These are phyloP conservation scores for Mimumesa dahlbomi DNA, from an alignment of 2,888 invertebrate species.

Conservation along the genomic window DNA sequence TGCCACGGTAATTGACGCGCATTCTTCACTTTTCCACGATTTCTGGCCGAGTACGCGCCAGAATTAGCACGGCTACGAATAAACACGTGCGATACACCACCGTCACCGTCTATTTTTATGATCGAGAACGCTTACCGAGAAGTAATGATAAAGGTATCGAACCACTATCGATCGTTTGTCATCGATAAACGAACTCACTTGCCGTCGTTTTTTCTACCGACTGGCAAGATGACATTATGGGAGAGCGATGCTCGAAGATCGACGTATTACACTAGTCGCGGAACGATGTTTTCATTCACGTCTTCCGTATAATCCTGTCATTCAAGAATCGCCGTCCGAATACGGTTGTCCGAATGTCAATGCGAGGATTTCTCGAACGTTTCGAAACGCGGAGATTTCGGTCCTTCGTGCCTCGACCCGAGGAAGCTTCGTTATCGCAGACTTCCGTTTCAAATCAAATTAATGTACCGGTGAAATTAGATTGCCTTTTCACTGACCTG, in stretches of 20 bases:
- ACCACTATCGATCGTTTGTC: neutral
- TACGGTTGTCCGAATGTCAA: too few species aligned
- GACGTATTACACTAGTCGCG: too few species aligned
- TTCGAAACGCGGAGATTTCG: too few species aligned
- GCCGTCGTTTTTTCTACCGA: neutral
- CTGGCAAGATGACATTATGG: too few species aligned
- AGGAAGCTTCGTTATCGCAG: too few species aligned
- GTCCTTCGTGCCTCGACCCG: too few species aligned
- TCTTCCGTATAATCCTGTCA: too few species aligned
- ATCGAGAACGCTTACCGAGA: slow-evolving; percentile 10
- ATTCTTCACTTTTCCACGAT: neutral
- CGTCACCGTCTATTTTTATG: slow-evolving; percentile 63
- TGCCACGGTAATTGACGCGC: neutral
- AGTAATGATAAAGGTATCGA: slow-evolving; percentile 1
- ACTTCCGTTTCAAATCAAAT: too few species aligned
- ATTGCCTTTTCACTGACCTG: slow-evolving; percentile 72
- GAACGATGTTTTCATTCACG: too few species aligned
- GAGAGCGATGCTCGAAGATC: neutral
- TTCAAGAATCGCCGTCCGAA: too few species aligned
- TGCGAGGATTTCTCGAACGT: too few species aligned
- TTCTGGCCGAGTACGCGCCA: neutral
- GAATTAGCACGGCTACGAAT: slow-evolving; percentile 26
- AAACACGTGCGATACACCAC: slow-evolving; percentile 31
- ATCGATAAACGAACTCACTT: neutral
- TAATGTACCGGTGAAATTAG: too few species aligned